Evolutionary conservation across 2,888 invertebrate species (phyloP), one percentile per base, ranked within the genome.

Genomic region (Amiota mariae): DNA sequence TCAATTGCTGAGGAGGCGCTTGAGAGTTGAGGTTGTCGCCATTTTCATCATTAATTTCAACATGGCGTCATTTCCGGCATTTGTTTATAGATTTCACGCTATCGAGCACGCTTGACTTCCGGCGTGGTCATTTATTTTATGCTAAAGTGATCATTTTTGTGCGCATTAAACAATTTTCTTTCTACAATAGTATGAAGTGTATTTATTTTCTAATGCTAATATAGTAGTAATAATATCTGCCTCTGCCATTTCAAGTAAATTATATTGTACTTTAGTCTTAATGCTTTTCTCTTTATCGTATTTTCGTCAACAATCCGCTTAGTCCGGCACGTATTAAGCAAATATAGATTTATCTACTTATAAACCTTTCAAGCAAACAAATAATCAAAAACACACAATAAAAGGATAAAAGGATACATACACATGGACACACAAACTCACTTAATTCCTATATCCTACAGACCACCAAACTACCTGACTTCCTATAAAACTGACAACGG

Each of bases 31-130:
- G 18, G 49, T 24, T 61, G 70, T 47, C 71, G 71, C 64, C 59
- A 64, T 84, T 36, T 36, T 36, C 36, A 6, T 81, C 85, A 82
- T 82, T 82, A 85, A 85, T 84, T 85, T 84, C 81, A 36, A 36
- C 36, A 83, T 83, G 84, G 82, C 80, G 82, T 79, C 81, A 85
- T 80, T 82, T 85, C 81, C 82, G 82, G 36, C 36, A 36, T 78
- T 71, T 75, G 74, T 77, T 76, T 56, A 71, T 46, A 61, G 59
- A 61, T 71, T 18, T 36, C 36, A 36, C 36, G 36, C 36, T 36
- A 36, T 36, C 36, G 36, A 36, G 36, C 36, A 18, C 59, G 59
- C 49, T 71, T 47, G 48, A 59, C 48, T 71, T 48, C 70, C 36
- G 36, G 56, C 56, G 36, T 24, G 12, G 9, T 15, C n/a, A 70